A percentile compares a stretch with the other conserved stretches of the same genome.
Evolutionary conservation across 2,113 vertebrate genomes (phyloP).

Genomic region (Carassius gibelio): DNA sequence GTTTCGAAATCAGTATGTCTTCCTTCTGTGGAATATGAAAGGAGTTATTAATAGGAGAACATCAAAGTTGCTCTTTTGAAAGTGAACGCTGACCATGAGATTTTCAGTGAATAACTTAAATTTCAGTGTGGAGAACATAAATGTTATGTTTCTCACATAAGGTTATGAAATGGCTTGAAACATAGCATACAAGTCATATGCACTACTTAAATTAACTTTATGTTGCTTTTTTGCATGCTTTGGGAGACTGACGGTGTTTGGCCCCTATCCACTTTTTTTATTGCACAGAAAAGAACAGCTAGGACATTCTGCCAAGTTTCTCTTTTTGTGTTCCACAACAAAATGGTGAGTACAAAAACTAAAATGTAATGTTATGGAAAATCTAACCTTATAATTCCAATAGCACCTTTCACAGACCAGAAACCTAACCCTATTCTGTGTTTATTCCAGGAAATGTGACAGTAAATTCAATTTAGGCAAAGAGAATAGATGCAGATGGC

Average conservation of each 20-base stretch:
- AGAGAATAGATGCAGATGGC: constrained; percentile 43
- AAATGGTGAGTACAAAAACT: background rate
- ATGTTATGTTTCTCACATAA: background rate
- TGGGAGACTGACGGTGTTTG: background rate
- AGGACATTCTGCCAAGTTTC: background rate
- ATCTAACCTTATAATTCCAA: background rate
- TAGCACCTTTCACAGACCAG: background rate
- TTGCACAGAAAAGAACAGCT: background rate
- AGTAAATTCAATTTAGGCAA: constrained; percentile 46
- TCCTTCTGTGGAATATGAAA: constrained; percentile 3
- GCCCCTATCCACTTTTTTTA: background rate
- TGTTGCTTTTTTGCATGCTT: background rate
- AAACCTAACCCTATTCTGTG: background rate
- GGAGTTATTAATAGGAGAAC: background rate
- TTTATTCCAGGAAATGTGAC: constrained; percentile 16
- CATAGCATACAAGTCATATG: background rate
- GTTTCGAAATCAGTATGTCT: background rate
- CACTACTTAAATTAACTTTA: background rate
- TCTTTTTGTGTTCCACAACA: background rate
- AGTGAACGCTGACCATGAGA: too few relatives aligned
- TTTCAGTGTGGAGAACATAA: too few relatives aligned
- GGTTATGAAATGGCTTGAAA: background rate
- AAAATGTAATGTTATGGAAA: background rate
- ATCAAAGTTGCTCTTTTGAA: background rate
- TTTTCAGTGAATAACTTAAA: too few relatives aligned